phyloP scores from a whole-genome alignment of 2,113 vertebrate species.

The Nyctereutes procyonoides region DNA sequence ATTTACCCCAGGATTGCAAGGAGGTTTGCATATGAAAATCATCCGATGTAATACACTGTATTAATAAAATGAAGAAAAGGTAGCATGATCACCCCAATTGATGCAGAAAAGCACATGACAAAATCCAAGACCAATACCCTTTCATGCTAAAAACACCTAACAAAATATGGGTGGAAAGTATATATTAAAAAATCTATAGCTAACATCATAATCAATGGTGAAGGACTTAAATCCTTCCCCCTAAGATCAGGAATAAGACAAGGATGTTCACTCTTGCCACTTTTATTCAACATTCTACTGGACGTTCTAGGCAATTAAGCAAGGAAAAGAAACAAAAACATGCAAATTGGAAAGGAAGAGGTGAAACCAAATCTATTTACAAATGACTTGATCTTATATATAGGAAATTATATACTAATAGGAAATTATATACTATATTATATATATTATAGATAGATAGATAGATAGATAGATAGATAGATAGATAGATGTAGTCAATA shows the following conservation, averaged over 20 bases:
- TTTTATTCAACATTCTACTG: background rate
- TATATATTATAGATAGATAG: too few relatives aligned
- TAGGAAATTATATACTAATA: background rate
- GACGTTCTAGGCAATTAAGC: background rate
- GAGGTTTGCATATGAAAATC: background rate
- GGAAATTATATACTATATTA: too few relatives aligned
- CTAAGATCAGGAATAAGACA: background rate
- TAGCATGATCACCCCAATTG: background rate
- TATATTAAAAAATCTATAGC: background rate
- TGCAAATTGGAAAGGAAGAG: background rate
- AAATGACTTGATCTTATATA: background rate
- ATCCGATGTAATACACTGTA: background rate
- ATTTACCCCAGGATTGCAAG: background rate
- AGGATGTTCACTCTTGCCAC: background rate
- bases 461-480: too few relatives aligned
- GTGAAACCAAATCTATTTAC: background rate
- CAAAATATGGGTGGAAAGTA: background rate
- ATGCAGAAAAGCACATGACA: background rate
- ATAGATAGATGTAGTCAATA: background rate
- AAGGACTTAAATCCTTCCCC: background rate
- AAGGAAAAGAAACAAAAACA: background rate
- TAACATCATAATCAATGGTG: background rate
- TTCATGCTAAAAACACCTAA: background rate
- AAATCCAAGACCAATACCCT: background rate
- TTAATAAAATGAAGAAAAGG: slow-evolving; percentile 10